These are phyloP conservation scores for Pasiphila rectangulata DNA, from an alignment of 2,888 invertebrate genomes.

Conservation along the genomic window DNA sequence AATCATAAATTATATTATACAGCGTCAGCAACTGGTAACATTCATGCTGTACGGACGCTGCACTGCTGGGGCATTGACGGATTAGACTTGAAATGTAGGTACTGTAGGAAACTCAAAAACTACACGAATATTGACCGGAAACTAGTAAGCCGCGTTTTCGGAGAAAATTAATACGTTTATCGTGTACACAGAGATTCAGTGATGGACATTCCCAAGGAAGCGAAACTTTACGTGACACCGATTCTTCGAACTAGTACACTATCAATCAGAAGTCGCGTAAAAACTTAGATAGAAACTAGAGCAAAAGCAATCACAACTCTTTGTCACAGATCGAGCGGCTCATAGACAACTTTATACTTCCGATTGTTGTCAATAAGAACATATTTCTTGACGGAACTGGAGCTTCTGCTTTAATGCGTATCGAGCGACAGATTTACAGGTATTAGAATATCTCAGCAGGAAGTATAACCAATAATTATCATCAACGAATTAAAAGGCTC, in stretches of 20 bases:
- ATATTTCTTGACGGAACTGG: conserved; percentile 1
- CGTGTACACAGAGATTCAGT: conserved; percentile 1
- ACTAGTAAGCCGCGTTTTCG: neutral
- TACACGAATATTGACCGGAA: neutral
- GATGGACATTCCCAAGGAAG: conserved; percentile 4
- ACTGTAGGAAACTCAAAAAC: no score
- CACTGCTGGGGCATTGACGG: no score
- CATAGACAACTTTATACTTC: conserved; percentile 12
- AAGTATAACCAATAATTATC: neutral
- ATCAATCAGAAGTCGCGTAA: conserved; percentile 24
- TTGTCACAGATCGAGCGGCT: conserved; percentile 8
- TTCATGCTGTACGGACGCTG: no score
- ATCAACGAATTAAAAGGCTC: no score
- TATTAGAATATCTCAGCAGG: neutral
- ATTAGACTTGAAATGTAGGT: no score
- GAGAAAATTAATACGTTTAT: conserved; percentile 2
- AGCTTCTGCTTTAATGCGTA: no score
- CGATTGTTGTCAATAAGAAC: conserved; percentile 9
- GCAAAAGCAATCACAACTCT: conserved; percentile 17
- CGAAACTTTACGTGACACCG: conserved; percentile 17
- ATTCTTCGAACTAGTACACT: conserved; percentile 17
- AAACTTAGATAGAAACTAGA: conserved; percentile 24
- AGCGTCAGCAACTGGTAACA: no score
- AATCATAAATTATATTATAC: no score
- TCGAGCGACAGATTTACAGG: no score